Evolutionary conservation across 2,888 invertebrate genomes (phyloP).

Genomic region (Apamea monoglypha): DNA sequence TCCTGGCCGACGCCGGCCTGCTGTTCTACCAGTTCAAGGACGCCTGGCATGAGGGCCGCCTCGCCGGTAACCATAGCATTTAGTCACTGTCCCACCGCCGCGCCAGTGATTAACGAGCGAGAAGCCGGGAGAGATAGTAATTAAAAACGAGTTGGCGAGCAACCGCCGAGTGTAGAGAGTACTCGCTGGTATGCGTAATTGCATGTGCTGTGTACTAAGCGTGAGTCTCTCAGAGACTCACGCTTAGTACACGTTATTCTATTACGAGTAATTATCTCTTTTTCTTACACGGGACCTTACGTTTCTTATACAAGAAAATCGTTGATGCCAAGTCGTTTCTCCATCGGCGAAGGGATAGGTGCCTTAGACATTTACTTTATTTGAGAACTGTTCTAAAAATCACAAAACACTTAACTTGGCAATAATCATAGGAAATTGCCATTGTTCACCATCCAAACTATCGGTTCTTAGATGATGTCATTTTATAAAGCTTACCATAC

Average conservation of each 20-base stretch:
- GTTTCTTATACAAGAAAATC: background rate
- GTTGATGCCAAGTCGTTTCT: background rate
- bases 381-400: background rate
- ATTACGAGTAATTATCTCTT: background rate
- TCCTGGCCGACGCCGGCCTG: constrained; percentile 27
- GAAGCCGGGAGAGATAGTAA: background rate
- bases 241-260: too few relatives aligned
- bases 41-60: constrained; percentile 26
- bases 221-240: background rate
- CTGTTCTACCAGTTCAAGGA: constrained; percentile 29
- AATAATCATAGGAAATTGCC: background rate
- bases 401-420: too few relatives aligned
- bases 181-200: background rate
- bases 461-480: background rate
- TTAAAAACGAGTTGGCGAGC: background rate
- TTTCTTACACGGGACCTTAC: background rate
- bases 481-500: background rate
- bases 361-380: background rate
- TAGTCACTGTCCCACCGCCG: background rate
- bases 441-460: background rate
- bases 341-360: background rate
- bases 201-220: background rate
- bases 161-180: background rate
- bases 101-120: background rate
- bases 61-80: constrained; percentile 13